These are phyloP conservation scores for Ectemnius lituratus DNA, from an alignment of 2,888 invertebrate species.

Conservation along the genomic window DNA sequence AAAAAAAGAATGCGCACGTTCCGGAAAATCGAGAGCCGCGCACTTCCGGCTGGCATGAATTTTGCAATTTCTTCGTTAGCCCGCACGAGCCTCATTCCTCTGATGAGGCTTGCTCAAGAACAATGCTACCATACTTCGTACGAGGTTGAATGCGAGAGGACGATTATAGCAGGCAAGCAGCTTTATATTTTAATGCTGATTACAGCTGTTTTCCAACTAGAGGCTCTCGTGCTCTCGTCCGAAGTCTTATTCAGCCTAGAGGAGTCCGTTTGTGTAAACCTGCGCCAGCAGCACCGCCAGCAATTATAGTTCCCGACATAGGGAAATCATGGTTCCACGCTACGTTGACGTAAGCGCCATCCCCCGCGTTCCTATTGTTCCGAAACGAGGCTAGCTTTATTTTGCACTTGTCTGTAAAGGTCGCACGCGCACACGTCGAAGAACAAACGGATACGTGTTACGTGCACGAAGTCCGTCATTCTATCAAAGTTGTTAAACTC, in stretches of 20 bases:
- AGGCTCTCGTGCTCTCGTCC: background rate
- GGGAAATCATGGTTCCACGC: conserved; percentile 24
- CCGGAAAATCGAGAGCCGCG: background rate
- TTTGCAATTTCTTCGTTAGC: conserved; percentile 2
- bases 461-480: no score
- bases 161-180: background rate
- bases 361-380: background rate
- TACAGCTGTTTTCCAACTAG: conserved; percentile 2
- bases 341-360: background rate
- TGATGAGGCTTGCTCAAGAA: background rate
- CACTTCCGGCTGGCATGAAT: background rate
- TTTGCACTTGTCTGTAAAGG: background rate
- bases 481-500: no score
- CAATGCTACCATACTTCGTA: background rate
- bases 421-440: background rate
- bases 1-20: conserved; percentile 19
- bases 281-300: background rate
- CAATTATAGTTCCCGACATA: conserved; percentile 7
- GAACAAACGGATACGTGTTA: background rate
- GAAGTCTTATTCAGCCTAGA: conserved; percentile 1
- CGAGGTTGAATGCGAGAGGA: background rate
- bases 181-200: background rate
- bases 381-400: conserved; percentile 5
- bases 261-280: background rate
- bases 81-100: background rate